phyloP scores from a whole-genome alignment of 2,888 invertebrate species.

The Agonopterix arenella region DNA sequence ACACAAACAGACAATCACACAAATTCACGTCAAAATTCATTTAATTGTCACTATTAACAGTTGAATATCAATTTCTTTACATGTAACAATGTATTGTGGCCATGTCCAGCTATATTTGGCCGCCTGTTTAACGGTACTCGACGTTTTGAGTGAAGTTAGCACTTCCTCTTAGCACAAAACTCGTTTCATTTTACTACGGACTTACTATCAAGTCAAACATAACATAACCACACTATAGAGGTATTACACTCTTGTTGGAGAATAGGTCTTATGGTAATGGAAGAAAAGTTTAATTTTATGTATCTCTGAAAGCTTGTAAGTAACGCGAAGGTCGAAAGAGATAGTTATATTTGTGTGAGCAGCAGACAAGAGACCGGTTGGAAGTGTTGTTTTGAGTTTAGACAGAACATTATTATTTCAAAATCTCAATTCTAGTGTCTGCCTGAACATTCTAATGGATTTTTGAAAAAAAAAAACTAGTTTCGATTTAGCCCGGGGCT shows the following conservation, averaged over 20 bases:
- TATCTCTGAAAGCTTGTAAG: conserved; percentile 18
- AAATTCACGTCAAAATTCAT: too few species aligned
- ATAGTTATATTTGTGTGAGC: conserved; percentile 21
- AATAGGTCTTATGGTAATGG: conserved; percentile 3
- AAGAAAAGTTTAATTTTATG: conserved; percentile 8
- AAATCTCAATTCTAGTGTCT: too few species aligned
- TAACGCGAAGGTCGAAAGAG: conserved; percentile 22
- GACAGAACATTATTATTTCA: too few species aligned
- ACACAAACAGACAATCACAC: too few species aligned
- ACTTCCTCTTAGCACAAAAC: conserved; percentile 58
- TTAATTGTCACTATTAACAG: too few species aligned
- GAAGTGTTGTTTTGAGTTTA: conserved; percentile 12
- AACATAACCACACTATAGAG: neutral
- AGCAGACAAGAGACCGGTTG: conserved; percentile 39
- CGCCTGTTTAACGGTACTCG: conserved; percentile 51
- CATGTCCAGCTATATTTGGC: conserved; percentile 38
- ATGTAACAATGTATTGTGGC: conserved; percentile 3
- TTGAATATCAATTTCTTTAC: too few species aligned
- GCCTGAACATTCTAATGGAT: too few species aligned
- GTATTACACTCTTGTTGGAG: neutral
- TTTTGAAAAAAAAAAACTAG: too few species aligned
- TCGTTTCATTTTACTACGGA: conserved; percentile 51
- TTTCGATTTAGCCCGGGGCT: too few species aligned
- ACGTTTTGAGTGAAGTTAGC: conserved; percentile 51
- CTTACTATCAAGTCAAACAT: conserved; percentile 25